A percentile compares a stretch with the other conserved stretches of the same genome.
Evolutionary conservation across 2,888 invertebrate species (phyloP).

Genomic region (Oscheius sp.): DNA sequence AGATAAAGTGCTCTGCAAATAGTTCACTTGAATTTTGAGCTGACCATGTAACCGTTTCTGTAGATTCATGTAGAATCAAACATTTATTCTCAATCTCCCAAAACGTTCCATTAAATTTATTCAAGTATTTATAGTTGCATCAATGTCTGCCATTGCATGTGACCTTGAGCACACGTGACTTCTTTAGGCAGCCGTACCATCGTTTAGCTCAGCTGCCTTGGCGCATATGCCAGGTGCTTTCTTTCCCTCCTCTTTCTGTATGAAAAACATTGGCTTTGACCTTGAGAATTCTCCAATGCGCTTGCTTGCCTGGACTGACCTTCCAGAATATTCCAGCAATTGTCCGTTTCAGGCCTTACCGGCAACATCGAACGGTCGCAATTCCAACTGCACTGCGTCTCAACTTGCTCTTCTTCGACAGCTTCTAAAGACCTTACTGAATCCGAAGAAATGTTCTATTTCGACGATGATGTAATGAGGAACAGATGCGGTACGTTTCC

Average conservation of each 20-base stretch:
- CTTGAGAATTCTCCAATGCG: neutral
- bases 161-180: constrained; percentile 21
- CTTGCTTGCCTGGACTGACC: neutral
- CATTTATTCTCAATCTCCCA: no score
- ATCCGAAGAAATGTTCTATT: constrained; percentile 29
- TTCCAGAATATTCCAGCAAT: neutral
- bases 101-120: neutral
- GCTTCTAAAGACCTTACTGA: constrained; percentile 7
- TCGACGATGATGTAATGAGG: constrained; percentile 24
- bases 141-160: constrained; percentile 4
- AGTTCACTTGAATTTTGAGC: no score
- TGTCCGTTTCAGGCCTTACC: constrained; percentile 25
- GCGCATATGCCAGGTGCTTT: constrained; percentile 1
- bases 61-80: no score
- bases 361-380: constrained; percentile 31
- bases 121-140: neutral
- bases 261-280: neutral
- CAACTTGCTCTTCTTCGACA: constrained; percentile 26
- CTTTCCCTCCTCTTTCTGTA: no score
- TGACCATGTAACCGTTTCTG: no score
- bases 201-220: neutral
- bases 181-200: constrained; percentile 13
- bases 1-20: no score
- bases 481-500: neutral
- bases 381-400: constrained; percentile 30